These are phyloP conservation scores for Clarias platycephalus DNA, from an alignment of 2,797 vertebrate species.

Conservation along the genomic window DNA sequence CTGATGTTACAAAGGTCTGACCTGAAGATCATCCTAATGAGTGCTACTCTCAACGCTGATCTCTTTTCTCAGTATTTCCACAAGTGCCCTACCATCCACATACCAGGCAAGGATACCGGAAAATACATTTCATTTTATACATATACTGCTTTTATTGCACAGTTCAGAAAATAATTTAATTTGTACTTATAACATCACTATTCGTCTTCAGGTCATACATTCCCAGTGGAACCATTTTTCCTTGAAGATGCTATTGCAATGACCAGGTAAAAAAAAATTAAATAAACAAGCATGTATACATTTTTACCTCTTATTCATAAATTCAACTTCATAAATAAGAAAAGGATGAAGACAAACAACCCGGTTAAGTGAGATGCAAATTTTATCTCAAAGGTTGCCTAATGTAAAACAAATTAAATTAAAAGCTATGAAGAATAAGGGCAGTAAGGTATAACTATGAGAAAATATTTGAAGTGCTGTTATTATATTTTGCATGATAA, in stretches of 20 bases:
- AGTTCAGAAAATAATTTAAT: background rate
- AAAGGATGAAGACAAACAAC: background rate
- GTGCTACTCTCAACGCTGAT: slow-evolving; percentile 91
- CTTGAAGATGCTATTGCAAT: slow-evolving; percentile 90
- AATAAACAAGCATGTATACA: background rate
- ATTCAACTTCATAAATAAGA: too few relatives aligned
- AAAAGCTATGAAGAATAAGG: background rate
- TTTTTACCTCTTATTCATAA: background rate
- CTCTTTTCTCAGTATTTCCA: slow-evolving; percentile 94
- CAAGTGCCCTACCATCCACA: slow-evolving; percentile 84
- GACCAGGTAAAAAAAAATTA: slow-evolving; percentile 75
- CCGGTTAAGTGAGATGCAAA: background rate
- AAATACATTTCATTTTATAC: background rate
- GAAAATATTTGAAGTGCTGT: background rate
- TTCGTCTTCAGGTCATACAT: slow-evolving; percentile 81
- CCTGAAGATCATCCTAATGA: slow-evolving; percentile 93
- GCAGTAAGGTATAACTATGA: background rate
- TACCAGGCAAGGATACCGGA: slow-evolving; percentile 80
- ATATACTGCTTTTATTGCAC: background rate
- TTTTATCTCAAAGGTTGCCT: background rate
- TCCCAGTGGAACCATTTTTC: slow-evolving; percentile 94
- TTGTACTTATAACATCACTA: background rate
- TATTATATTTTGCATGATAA: background rate
- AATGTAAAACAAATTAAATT: background rate
- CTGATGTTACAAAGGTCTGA: slow-evolving; percentile 84